Conservation (phyloP, 1,140 invertebrate species). For the Sminthurinus signatus region DNA sequence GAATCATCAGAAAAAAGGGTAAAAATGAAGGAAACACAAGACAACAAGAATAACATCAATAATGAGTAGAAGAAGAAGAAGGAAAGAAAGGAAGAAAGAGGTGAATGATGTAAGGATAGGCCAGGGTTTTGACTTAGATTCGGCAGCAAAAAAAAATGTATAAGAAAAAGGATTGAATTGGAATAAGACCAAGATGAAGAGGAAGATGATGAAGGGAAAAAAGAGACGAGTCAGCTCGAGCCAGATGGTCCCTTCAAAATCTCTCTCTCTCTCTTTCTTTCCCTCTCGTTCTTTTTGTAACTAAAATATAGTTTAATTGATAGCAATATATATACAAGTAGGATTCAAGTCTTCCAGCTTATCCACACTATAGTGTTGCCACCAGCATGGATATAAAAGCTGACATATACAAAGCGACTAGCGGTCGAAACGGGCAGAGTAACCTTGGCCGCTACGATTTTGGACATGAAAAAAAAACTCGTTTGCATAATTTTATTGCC, state of each 20-base stretch:
- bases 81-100: neutral
- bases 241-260: conserved; percentile 24
- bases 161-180: too few relatives aligned
- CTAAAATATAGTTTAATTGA: conserved; percentile 33
- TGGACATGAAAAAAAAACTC: conserved; percentile 37
- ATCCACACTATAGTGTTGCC: too few relatives aligned
- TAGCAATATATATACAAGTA: conserved; percentile 19
- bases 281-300: too few relatives aligned
- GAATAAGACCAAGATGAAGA: neutral
- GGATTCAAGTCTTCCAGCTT: too few relatives aligned
- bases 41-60: neutral
- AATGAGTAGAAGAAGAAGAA: neutral
- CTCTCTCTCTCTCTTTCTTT: too few relatives aligned
- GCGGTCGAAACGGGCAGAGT: conserved; percentile 30
- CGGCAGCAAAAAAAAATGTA: too few relatives aligned
- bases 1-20: neutral
- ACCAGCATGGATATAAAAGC: conserved; percentile 7
- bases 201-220: neutral
- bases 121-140: conserved; percentile 20
- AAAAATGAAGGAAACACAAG: neutral
- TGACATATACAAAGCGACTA: conserved; percentile 5
- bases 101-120: conserved; percentile 22
- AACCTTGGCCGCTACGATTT: conserved; percentile 34
- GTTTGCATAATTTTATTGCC: conserved; percentile 38
- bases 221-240: conserved; percentile 15